Percentiles rank a stretch among this genome's conserved stretches.
phyloP scores from a whole-genome alignment of 2,888 invertebrate genomes.

The Cremastobaeus sp. region DNA sequence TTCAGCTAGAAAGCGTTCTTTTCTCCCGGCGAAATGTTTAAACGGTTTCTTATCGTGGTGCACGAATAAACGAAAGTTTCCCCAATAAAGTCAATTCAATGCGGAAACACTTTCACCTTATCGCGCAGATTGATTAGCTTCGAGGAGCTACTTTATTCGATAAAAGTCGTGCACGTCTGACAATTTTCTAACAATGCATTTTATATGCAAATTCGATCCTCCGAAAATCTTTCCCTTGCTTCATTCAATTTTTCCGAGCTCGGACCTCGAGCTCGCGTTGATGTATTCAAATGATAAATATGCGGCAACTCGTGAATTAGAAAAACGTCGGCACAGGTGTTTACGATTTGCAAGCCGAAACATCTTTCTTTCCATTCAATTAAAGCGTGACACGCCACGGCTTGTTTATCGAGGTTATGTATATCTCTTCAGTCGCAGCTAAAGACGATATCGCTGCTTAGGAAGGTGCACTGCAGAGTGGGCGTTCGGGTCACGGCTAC shows the following conservation, averaged over 20 bases:
- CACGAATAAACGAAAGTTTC: constrained; percentile 24
- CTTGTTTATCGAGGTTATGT: constrained; percentile 29
- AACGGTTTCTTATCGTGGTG: constrained; percentile 26
- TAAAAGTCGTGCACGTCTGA: constrained; percentile 5
- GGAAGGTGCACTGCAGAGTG: constrained; percentile 60
- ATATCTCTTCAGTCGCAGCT: constrained; percentile 20
- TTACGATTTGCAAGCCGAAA: background rate
- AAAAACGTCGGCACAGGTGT: background rate
- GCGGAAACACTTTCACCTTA: constrained; percentile 45
- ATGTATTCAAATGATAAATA: no score
- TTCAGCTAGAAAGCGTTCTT: constrained; percentile 27
- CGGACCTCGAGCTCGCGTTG: no score
- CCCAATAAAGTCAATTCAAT: constrained; percentile 22
- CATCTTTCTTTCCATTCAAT: constrained; percentile 18
- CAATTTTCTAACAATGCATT: background rate
- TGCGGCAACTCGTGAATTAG: no score
- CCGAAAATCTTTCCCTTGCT: no score
- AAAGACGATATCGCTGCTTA: constrained; percentile 40
- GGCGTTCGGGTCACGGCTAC: constrained; percentile 66
- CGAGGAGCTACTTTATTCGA: constrained; percentile 14
- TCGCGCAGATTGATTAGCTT: constrained; percentile 32
- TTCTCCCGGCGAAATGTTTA: constrained; percentile 15
- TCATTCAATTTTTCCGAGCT: no score
- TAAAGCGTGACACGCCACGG: constrained; percentile 30
- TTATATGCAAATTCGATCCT: no score